These are phyloP conservation scores for Gavia stellata DNA, from an alignment of 2,113 vertebrate species.

Conservation along the genomic window DNA sequence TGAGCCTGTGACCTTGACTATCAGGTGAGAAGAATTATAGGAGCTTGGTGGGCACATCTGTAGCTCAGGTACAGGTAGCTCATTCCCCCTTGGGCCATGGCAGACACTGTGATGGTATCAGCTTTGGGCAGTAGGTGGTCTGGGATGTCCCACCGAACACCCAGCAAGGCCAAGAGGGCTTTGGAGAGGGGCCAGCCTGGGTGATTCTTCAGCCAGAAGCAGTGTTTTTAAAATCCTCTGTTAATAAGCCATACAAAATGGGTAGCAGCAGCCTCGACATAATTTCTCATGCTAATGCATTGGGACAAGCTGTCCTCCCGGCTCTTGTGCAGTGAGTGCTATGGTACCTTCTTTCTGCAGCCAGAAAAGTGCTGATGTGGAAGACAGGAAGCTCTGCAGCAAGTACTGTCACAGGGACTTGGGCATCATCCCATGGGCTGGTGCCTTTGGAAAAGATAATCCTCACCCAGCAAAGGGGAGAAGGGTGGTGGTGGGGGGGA, in stretches of 20 bases:
- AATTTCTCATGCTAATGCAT: rapidly evolving
- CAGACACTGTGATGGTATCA: neutral
- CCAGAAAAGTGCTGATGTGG: neutral
- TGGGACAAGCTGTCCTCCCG: neutral
- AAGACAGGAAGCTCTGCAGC: neutral
- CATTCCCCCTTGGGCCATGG: neutral
- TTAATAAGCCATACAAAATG: neutral
- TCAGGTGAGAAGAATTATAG: slow-evolving; percentile 71
- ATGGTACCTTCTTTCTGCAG: neutral
- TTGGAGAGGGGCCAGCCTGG: neutral
- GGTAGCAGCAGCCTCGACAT: neutral
- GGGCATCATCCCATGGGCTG: neutral
- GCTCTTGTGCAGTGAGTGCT: neutral
- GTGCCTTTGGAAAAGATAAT: neutral
- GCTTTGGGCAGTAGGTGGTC: neutral
- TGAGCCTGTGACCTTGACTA: slow-evolving; percentile 67
- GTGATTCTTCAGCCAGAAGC: neutral
- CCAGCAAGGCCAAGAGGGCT: neutral
- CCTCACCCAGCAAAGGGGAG: neutral
- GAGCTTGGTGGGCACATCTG: neutral
- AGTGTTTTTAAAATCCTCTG: neutral
- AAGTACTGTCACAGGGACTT: neutral
- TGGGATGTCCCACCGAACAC: neutral
- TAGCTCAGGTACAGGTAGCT: neutral
- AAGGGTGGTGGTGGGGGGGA: rapidly evolving